A percentile compares a stretch with the other conserved stretches of the same genome.
Evolutionary conservation across 2,888 invertebrate genomes (phyloP).

Genomic region (Hypercompe scribonia): DNA sequence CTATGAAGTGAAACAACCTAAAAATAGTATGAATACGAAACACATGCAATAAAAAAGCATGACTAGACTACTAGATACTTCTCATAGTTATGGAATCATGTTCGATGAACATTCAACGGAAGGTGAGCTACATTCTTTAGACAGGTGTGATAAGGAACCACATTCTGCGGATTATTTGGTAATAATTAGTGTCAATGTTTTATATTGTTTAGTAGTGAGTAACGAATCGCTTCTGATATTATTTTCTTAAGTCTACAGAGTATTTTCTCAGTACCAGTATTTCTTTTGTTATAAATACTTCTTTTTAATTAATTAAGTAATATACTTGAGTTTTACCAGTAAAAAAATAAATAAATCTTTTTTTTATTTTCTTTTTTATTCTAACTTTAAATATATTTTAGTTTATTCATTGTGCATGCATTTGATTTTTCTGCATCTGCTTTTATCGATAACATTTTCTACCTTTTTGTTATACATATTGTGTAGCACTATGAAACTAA

Average conservation of each 20-base stretch:
- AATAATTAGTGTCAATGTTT: conserved; percentile 21
- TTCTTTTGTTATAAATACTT: background rate
- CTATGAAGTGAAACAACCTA: background rate
- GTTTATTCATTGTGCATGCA: background rate
- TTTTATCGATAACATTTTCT: background rate
- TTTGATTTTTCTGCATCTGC: background rate
- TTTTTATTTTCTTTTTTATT: background rate
- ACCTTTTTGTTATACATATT: background rate
- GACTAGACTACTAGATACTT: background rate
- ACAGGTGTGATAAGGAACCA: conserved; percentile 22
- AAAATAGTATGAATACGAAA: background rate
- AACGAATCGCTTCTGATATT: background rate
- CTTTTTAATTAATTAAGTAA: background rate
- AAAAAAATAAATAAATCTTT: background rate
- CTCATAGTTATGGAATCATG: background rate
- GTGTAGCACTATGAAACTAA: background rate
- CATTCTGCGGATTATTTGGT: conserved; percentile 29
- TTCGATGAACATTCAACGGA: conserved; percentile 33
- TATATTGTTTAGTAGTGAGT: background rate
- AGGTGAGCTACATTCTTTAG: conserved; percentile 32
- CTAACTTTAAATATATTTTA: background rate
- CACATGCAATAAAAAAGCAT: no score
- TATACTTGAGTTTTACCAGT: background rate
- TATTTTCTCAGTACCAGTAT: background rate
- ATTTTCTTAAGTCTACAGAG: background rate